phyloP scores from a whole-genome alignment of 2,113 vertebrate species.

The Actinemys pallida region DNA sequence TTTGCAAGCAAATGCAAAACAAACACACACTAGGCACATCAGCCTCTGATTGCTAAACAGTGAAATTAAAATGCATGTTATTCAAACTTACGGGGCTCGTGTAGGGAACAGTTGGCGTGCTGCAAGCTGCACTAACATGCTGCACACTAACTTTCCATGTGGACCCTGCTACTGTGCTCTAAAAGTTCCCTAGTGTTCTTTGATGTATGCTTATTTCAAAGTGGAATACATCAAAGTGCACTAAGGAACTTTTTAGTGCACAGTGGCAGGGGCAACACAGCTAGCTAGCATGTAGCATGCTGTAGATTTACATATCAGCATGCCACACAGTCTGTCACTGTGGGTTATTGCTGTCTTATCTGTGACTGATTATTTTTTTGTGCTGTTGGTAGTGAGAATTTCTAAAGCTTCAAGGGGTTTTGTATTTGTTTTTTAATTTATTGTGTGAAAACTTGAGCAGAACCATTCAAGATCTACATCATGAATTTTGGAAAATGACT shows the following conservation, averaged over 20 bases:
- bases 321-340: background rate
- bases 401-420: background rate
- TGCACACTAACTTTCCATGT: background rate
- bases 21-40: background rate
- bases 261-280: background rate
- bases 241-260: background rate
- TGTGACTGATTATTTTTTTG: background rate
- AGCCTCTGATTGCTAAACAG: background rate
- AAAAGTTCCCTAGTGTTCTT: background rate
- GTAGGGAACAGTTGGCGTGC: no score
- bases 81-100: background rate
- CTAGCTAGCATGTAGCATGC: background rate
- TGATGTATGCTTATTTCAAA: background rate
- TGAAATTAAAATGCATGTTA: fast-evolving
- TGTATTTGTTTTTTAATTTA: background rate
- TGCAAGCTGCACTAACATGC: no score
- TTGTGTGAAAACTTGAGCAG: background rate
- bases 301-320: background rate
- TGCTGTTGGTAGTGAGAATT: background rate
- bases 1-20: background rate
- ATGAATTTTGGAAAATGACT: background rate
- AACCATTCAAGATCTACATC: no score
- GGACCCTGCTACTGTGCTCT: background rate
- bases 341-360: background rate
- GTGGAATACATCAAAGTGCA: background rate